phyloP scores from a whole-genome alignment of 2,797 vertebrate species.

The Onychomys torridus region DNA sequence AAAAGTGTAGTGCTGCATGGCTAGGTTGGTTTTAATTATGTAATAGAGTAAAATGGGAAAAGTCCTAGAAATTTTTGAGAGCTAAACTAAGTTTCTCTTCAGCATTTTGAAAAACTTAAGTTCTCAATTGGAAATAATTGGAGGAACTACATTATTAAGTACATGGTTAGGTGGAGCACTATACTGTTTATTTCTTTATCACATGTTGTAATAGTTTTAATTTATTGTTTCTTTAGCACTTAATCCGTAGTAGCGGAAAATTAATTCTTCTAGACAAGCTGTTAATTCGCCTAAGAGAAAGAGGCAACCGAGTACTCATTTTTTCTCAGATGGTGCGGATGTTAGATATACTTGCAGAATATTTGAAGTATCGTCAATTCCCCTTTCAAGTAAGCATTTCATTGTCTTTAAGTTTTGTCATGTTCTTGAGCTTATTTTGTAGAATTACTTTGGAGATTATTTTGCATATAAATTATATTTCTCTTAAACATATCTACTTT shows the following conservation, averaged over 20 bases:
- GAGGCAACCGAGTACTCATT: conserved; percentile 97
- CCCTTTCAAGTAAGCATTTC: conserved; percentile 93
- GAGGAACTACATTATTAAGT: background rate
- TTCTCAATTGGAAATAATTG: conserved; percentile 8
- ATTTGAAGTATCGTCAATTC: conserved; percentile 96
- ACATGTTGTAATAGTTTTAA: conserved; percentile 9
- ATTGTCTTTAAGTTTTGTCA: conserved; percentile 43
- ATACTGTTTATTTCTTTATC: conserved; percentile 10
- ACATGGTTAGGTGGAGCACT: background rate
- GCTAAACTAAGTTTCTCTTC: background rate
- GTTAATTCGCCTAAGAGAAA: conserved; percentile 95
- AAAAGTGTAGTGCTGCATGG: background rate
- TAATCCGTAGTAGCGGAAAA: conserved; percentile 98
- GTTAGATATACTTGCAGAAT: conserved; percentile 99
- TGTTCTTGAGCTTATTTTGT: conserved; percentile 24
- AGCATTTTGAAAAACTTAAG: conserved; percentile 20
- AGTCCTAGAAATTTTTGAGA: conserved; percentile 14
- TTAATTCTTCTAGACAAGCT: conserved; percentile 98
- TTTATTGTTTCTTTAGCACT: conserved; percentile 89
- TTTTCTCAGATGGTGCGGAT: conserved; percentile 99
- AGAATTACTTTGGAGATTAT: conserved; percentile 44
- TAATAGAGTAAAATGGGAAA: background rate
- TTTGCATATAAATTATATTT: conserved; percentile 6
- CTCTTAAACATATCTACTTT: background rate
- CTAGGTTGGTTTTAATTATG: background rate